These are phyloP conservation scores for Trinectes maculatus DNA, from an alignment of 2,113 vertebrate species.

Conservation along the genomic window DNA sequence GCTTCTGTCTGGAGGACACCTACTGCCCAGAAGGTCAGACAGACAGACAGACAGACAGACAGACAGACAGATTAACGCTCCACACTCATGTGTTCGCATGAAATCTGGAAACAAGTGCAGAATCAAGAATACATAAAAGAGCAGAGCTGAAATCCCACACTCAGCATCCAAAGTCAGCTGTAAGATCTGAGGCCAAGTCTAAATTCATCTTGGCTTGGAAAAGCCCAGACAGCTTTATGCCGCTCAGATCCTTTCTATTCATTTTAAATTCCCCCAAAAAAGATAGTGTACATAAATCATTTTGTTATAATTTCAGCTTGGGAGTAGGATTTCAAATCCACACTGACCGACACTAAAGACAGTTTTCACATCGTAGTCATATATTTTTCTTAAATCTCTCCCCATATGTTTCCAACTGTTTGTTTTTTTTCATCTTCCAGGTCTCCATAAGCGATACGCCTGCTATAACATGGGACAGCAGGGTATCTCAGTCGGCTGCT, in stretches of 20 bases:
- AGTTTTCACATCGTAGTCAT: slow-evolving; percentile 3
- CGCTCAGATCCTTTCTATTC: slow-evolving; percentile 27
- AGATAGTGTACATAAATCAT: slow-evolving; percentile 34
- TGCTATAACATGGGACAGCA: slow-evolving; percentile 99
- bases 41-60: slow-evolving; percentile 79
- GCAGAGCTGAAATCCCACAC: slow-evolving; percentile 46
- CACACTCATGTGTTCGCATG: neutral
- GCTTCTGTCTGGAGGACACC: slow-evolving; percentile 97
- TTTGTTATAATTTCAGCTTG: slow-evolving; percentile 39
- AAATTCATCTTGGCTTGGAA: slow-evolving; percentile 52
- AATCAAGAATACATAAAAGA: slow-evolving; percentile 22
- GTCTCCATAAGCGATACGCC: slow-evolving; percentile 87
- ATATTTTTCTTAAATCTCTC: neutral
- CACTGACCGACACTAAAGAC: neutral
- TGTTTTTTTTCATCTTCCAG: slow-evolving; percentile 65
- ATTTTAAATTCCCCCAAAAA: slow-evolving; percentile 18
- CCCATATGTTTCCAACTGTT: neutral
- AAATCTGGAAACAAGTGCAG: neutral
- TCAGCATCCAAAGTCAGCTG: slow-evolving; percentile 36
- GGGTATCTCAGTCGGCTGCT: slow-evolving; percentile 94
- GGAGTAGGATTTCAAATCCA: slow-evolving; percentile 21
- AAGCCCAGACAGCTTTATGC: slow-evolving; percentile 31
- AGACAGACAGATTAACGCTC: neutral
- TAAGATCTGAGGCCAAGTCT: slow-evolving; percentile 47
- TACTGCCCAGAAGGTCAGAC: slow-evolving; percentile 88